Conservation (phyloP, 1,140 invertebrate genomes). For the Eriosoma lanigerum region DNA sequence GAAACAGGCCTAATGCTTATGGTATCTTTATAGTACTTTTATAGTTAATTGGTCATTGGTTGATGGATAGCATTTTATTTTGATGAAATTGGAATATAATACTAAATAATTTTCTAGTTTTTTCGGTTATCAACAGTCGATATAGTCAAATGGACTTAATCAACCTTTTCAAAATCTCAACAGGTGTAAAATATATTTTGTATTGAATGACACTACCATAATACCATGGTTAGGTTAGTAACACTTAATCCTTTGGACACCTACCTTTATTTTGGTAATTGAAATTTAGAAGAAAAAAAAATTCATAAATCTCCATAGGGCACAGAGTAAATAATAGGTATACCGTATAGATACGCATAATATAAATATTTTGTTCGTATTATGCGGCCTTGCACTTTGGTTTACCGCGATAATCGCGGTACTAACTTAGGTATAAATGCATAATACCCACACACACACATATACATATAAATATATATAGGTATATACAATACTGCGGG, state of each 20-base stretch:
- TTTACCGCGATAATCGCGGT: background rate
- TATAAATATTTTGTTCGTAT: background rate
- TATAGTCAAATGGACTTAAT: background rate
- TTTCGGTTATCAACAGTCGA: background rate
- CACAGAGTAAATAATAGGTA: background rate
- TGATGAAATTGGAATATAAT: background rate
- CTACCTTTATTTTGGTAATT: background rate
- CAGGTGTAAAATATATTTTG: constrained; percentile 3
- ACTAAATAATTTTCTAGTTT: background rate
- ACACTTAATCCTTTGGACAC: too few species aligned
- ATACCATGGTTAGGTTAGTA: background rate
- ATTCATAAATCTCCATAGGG: too few species aligned
- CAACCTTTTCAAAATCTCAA: background rate
- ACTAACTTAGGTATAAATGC: too few species aligned
- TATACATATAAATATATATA: too few species aligned
- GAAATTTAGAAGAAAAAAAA: background rate
- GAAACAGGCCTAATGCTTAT: too few species aligned
- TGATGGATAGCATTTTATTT: too few species aligned
- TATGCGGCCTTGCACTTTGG: constrained; percentile 13
- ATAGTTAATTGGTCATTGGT: too few species aligned
- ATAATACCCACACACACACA: too few species aligned
- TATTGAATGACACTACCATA: background rate
- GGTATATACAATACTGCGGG: too few species aligned
- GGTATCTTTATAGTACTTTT: too few species aligned
- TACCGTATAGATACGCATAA: background rate